Conservation (phyloP, 2,888 invertebrate genomes). For the Junonia oenone region DNA sequence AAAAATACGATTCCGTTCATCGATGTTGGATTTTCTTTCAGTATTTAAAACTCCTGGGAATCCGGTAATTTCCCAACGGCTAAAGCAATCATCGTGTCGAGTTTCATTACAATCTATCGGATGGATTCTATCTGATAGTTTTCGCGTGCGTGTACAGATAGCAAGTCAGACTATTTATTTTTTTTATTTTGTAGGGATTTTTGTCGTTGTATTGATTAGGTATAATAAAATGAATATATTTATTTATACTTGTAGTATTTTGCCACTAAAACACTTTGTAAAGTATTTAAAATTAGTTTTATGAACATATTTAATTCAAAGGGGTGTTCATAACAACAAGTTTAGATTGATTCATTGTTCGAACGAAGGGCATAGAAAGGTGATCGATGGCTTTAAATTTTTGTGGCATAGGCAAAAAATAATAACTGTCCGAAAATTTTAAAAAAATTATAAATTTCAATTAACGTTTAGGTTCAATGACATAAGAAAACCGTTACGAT, state of each 20-base stretch:
- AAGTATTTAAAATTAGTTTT: not conserved
- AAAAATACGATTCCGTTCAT: not conserved
- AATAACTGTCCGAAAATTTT: not conserved
- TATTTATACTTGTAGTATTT: too few species aligned
- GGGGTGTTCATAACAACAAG: not conserved
- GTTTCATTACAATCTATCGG: not conserved
- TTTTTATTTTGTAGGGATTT: not conserved
- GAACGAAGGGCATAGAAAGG: not conserved
- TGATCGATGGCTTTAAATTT: not conserved
- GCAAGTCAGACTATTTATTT: not conserved
- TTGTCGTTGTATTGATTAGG: too few species aligned
- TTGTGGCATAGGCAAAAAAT: not conserved
- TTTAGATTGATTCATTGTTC: not conserved
- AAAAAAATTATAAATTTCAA: not conserved
- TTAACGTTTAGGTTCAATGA: not conserved
- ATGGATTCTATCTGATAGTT: too few species aligned
- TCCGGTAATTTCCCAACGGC: not conserved
- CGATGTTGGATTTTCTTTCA: not conserved
- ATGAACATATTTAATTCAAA: not conserved
- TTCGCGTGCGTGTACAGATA: not conserved
- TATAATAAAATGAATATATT: too few species aligned
- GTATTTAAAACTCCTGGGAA: not conserved
- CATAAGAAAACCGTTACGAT: slow-evolving; percentile 7
- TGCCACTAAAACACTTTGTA: too few species aligned
- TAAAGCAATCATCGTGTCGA: not conserved